Evolutionary conservation across 2,113 vertebrate genomes (phyloP).

Genomic region (Lamprologus ornatipinnis): DNA sequence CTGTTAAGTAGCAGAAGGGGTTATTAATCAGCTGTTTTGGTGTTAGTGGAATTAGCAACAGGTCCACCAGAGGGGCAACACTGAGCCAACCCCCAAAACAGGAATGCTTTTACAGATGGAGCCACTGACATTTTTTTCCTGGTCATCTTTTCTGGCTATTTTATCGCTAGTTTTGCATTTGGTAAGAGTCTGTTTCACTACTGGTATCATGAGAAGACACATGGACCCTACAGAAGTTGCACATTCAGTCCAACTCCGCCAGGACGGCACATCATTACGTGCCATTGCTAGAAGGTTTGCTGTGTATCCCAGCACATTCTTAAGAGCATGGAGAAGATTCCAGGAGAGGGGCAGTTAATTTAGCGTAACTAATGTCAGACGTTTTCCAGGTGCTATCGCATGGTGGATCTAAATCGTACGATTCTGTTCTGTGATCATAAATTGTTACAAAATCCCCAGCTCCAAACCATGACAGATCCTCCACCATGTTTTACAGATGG

Average conservation of each 20-base stretch:
- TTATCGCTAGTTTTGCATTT: not conserved
- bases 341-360: not conserved
- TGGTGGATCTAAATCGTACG: rapidly evolving
- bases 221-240: not conserved
- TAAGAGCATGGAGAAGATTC: not conserved
- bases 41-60: not conserved
- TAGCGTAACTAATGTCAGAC: not conserved
- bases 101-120: not conserved
- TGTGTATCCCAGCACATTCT: not conserved
- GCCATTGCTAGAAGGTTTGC: not conserved
- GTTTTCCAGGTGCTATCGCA: not conserved
- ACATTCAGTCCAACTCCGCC: not conserved
- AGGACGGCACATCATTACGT: not conserved
- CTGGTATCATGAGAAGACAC: not conserved
- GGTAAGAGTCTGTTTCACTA: not conserved
- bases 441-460: not conserved
- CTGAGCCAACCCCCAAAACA: not conserved
- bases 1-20: not conserved
- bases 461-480: not conserved
- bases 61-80: not conserved
- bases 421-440: not conserved
- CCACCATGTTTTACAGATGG: not conserved
- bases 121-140: not conserved
- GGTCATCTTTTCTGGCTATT: not conserved
- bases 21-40: not conserved